Percentiles rank a stretch among this genome's conserved stretches.
These are phyloP conservation scores for Ispidina picta DNA, from an alignment of 2,797 vertebrate species.

Conservation along the genomic window DNA sequence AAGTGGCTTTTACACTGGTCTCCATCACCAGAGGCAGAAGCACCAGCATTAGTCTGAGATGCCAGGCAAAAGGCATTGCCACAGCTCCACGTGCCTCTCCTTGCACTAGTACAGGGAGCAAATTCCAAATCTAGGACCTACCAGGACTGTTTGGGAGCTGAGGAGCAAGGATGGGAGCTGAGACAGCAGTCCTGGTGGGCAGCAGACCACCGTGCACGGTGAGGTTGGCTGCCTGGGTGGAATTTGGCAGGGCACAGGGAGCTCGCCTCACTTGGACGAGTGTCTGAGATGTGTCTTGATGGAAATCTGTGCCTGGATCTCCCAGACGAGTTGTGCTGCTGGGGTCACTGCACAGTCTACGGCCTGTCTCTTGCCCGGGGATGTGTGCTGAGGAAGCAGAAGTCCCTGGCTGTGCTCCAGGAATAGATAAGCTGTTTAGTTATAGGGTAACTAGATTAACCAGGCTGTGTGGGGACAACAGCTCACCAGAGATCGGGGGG, in stretches of 20 bases:
- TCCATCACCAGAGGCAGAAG: not conserved
- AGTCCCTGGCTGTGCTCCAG: conserved; percentile 24
- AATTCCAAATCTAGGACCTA: not conserved
- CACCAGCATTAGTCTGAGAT: not conserved
- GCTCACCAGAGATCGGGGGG: not conserved
- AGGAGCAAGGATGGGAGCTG: not conserved
- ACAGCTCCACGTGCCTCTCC: not conserved
- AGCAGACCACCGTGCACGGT: rapidly evolving
- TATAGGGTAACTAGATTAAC: conserved; percentile 56
- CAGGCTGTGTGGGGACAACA: conserved; percentile 19
- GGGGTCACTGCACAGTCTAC: conserved; percentile 33
- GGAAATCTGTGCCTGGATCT: not conserved
- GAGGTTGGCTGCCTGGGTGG: not conserved
- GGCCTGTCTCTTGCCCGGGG: not conserved
- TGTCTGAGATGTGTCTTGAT: not conserved
- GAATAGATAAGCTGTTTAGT: conserved; percentile 44
- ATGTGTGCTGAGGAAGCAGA: conserved; percentile 43
- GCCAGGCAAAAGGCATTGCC: not conserved
- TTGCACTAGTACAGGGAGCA: not conserved
- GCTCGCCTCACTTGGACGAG: not conserved
- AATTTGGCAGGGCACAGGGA: not conserved
- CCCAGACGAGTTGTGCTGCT: not conserved
- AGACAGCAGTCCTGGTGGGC: not conserved
- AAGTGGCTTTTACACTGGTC: not conserved
- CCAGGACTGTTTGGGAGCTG: not conserved